Evolutionary conservation across 2,888 invertebrate species (phyloP), one percentile per base, ranked within the genome.

Genomic region (Agonopterix heracliana): DNA sequence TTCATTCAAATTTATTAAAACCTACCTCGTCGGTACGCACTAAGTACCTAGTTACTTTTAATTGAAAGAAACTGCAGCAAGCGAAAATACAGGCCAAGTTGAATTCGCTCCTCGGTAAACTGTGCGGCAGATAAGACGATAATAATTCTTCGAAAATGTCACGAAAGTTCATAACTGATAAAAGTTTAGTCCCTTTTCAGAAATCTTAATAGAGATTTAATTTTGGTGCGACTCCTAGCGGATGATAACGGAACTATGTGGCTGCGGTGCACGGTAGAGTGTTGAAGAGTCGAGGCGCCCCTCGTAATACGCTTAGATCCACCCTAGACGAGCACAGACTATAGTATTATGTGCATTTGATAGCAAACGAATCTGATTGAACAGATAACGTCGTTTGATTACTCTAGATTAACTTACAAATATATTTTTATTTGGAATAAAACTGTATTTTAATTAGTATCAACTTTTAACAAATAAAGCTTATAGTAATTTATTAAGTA

Each of bases 111-210:
- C 72, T 71, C 69, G 65, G 71, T 64, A 68, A 79, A 75, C 75
- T 69, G 73, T 69, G 72, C 57, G 70, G 63, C 60, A 79, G 87
- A 86, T 85, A 86, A 84, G 74, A 68, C 77, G 80, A 85, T 84
- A 85, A 87, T 87, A 86, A 85, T 81, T 88, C 87, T 83, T 79
- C 78, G 77, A 68, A 78, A 85, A 83, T 80, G 87, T 86, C 86
- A 82, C 74, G 70, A 84, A 87, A 87, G 81, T 87, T 87, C 78
- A 82, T 80, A 86, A 80, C 86, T 83, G 86, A 87, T 88, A 86
- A 87, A 86, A 86, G 78, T 86, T 83, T 65, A 66, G 77, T 72
- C 78, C 80, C 83, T 78, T 83, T 82, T 80, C 79, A 76, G 76
- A 81, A 81, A 85, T 84, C 83, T 82, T 85, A 83, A 86, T 82